Conservation (phyloP, 2,888 invertebrate genomes). For the Eilema griseolum region DNA sequence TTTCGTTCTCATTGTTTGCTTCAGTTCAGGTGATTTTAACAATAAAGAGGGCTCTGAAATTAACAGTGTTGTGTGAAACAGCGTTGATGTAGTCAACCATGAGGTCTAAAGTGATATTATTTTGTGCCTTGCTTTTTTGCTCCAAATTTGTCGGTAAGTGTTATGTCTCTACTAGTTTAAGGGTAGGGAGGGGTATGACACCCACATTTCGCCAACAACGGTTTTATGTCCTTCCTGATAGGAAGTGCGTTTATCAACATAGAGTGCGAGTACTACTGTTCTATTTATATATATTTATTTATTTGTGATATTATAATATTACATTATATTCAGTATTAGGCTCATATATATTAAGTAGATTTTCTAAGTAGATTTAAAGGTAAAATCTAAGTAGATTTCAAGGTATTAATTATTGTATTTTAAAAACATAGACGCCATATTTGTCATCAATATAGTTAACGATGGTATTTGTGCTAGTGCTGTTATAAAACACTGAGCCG, state of each 20-base stretch:
- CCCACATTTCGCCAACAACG: background rate
- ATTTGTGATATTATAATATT: too few species aligned
- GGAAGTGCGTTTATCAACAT: too few species aligned
- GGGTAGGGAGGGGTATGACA: background rate
- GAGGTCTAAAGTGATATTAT: constrained; percentile 55
- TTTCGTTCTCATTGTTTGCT: constrained; percentile 54
- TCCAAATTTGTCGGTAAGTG: constrained; percentile 61
- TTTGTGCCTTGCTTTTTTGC: constrained; percentile 55
- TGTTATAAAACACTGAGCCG: background rate
- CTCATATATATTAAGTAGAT: too few species aligned
- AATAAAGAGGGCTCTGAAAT: constrained; percentile 50
- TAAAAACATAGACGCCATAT: too few species aligned
- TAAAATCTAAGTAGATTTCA: too few species aligned
- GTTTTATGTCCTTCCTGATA: background rate
- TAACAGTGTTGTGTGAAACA: constrained; percentile 60
- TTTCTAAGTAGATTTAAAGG: too few species aligned
- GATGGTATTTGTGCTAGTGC: too few species aligned
- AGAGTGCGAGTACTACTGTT: too few species aligned
- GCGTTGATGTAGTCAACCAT: constrained; percentile 55
- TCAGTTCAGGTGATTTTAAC: constrained; percentile 58
- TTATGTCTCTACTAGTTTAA: background rate
- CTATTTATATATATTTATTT: too few species aligned
- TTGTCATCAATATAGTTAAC: too few species aligned
- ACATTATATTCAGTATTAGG: too few species aligned
- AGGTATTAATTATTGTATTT: too few species aligned